phyloP scores from a whole-genome alignment of 1,140 invertebrate species.

The Plectus sambesii region DNA sequence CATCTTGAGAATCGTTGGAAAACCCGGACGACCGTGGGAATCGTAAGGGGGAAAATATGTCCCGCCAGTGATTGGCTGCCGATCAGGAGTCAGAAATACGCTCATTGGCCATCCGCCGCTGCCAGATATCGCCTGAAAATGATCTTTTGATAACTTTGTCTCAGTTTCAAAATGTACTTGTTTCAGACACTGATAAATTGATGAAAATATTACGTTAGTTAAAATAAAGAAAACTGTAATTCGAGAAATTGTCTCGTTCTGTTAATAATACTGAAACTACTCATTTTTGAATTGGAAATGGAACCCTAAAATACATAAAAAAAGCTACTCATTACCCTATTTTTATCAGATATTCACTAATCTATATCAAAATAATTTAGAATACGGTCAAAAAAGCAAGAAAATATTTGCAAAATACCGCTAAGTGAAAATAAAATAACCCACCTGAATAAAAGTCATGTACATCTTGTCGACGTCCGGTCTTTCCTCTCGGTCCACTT shows the following conservation, averaged over 20 bases:
- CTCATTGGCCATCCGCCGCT: conserved; percentile 85
- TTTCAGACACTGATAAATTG: no score
- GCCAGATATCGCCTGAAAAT: conserved; percentile 59
- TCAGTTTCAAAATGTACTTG: no score
- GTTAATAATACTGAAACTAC: no score
- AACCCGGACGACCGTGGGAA: conserved; percentile 64
- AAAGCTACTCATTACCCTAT: no score
- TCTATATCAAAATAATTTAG: background rate
- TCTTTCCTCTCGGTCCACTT: conserved; percentile 84
- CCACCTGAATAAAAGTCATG: conserved; percentile 75
- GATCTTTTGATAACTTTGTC: no score
- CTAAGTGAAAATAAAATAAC: background rate
- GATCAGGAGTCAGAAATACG: conserved; percentile 76
- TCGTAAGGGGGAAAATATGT: conserved; percentile 69
- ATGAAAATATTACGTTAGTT: no score
- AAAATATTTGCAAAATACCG: background rate
- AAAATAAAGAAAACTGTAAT: no score
- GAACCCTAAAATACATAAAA: background rate
- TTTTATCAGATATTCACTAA: background rate
- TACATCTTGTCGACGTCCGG: conserved; percentile 86
- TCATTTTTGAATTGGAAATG: no score
- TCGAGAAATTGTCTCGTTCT: no score
- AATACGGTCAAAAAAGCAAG: no score
- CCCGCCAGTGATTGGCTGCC: conserved; percentile 72
- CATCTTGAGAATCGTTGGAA: conserved; percentile 62